Percentiles rank a stretch among this genome's conserved stretches.
phyloP scores from a whole-genome alignment of 2,888 invertebrate genomes.

The Leucoma salicis region DNA sequence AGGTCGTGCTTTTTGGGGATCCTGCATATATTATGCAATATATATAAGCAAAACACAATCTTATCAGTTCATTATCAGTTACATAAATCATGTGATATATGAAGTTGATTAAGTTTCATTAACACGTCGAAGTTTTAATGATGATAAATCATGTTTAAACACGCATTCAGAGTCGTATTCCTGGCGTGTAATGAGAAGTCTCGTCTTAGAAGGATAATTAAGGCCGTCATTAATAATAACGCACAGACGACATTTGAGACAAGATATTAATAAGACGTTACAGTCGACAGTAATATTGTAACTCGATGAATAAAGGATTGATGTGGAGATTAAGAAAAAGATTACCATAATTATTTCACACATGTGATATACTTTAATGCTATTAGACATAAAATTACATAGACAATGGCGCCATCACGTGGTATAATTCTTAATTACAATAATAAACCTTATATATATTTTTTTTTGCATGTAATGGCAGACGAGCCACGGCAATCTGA shows the following conservation, averaged over 20 bases:
- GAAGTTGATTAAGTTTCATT: slow-evolving; percentile 52
- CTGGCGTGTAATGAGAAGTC: slow-evolving; percentile 48
- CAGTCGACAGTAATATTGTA: slow-evolving; percentile 51
- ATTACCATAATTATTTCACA: slow-evolving; percentile 3
- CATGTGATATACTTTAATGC: no score
- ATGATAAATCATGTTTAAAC: slow-evolving; percentile 61
- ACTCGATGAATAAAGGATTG: slow-evolving; percentile 45
- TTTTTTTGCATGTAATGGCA: no score
- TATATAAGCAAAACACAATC: not conserved
- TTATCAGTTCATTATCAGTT: slow-evolving; percentile 15
- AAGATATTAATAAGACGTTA: slow-evolving; percentile 59
- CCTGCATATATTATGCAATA: no score
- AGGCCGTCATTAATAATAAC: slow-evolving; percentile 69
- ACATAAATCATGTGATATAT: slow-evolving; percentile 17
- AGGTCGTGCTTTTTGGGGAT: no score
- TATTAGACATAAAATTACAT: no score
- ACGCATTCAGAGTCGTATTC: slow-evolving; percentile 54
- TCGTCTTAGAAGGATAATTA: slow-evolving; percentile 62
- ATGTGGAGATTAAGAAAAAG: slow-evolving; percentile 17
- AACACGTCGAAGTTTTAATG: slow-evolving; percentile 60
- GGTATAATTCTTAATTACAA: no score
- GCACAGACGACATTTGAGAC: slow-evolving; percentile 53
- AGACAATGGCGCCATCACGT: no score
- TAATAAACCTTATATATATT: no score
- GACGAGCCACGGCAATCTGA: no score